Percentiles rank a stretch among this genome's conserved stretches.
These are phyloP conservation scores for Erannis defoliaria DNA, from an alignment of 2,888 invertebrate species.

Conservation along the genomic window DNA sequence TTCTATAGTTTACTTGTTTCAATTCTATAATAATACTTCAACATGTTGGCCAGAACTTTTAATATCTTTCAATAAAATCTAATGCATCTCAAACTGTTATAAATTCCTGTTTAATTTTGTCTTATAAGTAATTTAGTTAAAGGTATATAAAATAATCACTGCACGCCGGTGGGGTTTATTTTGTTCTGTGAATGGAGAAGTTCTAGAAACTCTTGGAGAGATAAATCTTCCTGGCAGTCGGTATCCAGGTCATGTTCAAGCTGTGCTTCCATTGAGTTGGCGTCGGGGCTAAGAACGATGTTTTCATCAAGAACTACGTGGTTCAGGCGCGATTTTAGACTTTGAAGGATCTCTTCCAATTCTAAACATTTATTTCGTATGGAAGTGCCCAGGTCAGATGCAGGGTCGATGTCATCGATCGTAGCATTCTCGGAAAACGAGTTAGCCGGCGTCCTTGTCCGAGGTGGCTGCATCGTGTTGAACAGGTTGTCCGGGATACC, in stretches of 20 bases:
- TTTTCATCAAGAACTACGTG: slow-evolving; percentile 83
- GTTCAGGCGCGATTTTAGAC: slow-evolving; percentile 80
- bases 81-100: slow-evolving; percentile 72
- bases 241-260: slow-evolving; percentile 83
- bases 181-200: slow-evolving; percentile 81
- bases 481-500: slow-evolving; percentile 74
- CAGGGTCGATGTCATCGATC: slow-evolving; percentile 81
- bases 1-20: slow-evolving; percentile 11
- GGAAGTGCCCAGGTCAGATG: slow-evolving; percentile 81
- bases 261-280: slow-evolving; percentile 80
- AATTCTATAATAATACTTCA: slow-evolving; percentile 46
- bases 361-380: slow-evolving; percentile 83
- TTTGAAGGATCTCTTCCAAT: slow-evolving; percentile 82
- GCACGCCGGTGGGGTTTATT: slow-evolving; percentile 71
- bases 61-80: slow-evolving; percentile 70
- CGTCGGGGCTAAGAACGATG: slow-evolving; percentile 82
- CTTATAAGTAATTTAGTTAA: slow-evolving; percentile 52
- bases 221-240: slow-evolving; percentile 83
- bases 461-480: slow-evolving; percentile 78
- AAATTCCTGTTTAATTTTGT: slow-evolving; percentile 73
- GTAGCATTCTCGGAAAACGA: slow-evolving; percentile 78
- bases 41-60: slow-evolving; percentile 57
- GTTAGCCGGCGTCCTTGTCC: slow-evolving; percentile 79
- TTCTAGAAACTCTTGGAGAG: slow-evolving; percentile 82
- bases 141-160: slow-evolving; percentile 62